A percentile compares a stretch with the other conserved stretches of the same genome.
These are phyloP conservation scores for Ametastegia equiseti DNA, from an alignment of 2,888 invertebrate genomes.

Conservation along the genomic window DNA sequence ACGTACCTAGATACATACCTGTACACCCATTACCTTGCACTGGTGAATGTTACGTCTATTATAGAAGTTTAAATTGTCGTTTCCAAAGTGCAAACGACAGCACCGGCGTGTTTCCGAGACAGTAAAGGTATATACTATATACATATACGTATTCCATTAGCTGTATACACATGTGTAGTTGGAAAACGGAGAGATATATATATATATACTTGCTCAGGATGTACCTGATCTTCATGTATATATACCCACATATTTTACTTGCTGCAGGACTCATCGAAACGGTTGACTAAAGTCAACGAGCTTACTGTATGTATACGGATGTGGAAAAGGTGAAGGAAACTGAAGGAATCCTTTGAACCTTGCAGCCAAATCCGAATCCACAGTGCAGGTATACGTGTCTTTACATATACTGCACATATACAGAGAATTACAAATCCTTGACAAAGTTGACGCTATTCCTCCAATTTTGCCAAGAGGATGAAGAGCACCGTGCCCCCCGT, in stretches of 20 bases:
- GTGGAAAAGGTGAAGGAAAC: neutral
- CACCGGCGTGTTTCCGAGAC: neutral
- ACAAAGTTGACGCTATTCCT: no score
- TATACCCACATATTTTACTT: neutral
- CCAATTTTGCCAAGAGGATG: neutral
- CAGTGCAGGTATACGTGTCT: neutral
- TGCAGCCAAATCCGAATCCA: slow-evolving; percentile 1
- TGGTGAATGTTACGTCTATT: slow-evolving; percentile 21
- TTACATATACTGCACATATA: neutral
- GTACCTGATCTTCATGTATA: neutral
- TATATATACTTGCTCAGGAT: neutral
- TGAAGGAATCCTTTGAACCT: slow-evolving; percentile 31
- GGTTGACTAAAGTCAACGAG: slow-evolving; percentile 20
- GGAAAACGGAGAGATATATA: neutral
- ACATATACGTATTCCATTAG: slow-evolving; percentile 1
- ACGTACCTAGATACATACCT: neutral
- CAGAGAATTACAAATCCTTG: no score
- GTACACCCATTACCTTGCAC: neutral
- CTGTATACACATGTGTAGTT: neutral
- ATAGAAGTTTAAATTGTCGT: slow-evolving; percentile 43
- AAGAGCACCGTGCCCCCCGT: neutral
- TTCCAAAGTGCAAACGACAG: slow-evolving; percentile 42
- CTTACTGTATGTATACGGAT: neutral
- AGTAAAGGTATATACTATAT: no score
- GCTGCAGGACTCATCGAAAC: slow-evolving; percentile 20